A percentile compares a stretch with the other conserved stretches of the same genome.
These are phyloP conservation scores for Pteria penguin DNA, from an alignment of 2,888 invertebrate genomes.

Conservation along the genomic window DNA sequence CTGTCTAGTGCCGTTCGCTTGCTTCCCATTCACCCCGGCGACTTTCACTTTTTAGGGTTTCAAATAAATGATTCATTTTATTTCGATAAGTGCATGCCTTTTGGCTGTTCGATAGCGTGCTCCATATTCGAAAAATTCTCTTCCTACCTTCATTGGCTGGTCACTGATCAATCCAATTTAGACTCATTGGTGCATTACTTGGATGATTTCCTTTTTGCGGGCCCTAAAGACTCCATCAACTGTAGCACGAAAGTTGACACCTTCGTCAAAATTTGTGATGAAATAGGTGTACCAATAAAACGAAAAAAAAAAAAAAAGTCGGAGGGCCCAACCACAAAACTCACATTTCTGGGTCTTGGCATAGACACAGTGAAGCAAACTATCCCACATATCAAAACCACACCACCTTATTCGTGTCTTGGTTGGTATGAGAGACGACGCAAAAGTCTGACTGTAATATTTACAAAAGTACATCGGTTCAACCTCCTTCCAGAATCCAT, in stretches of 20 bases:
- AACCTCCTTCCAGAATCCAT: not conserved
- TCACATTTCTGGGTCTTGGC: slow-evolving; percentile 5
- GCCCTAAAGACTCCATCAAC: not conserved
- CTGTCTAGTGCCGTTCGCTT: slow-evolving; percentile 1
- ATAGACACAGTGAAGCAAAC: not conserved
- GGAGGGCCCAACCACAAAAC: not conserved
- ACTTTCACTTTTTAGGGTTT: slow-evolving; percentile 16
- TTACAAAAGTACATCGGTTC: not conserved
- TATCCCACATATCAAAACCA: not conserved
- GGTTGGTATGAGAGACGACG: not conserved
- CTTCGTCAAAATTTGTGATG: not conserved
- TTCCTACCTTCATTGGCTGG: slow-evolving; percentile 2
- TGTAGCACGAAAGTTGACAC: not conserved
- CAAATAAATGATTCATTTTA: not conserved
- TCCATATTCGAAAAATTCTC: slow-evolving; percentile 1
- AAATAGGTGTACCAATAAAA: not conserved
- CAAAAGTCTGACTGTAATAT: not conserved
- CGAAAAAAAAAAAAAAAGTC: slow-evolving; percentile 9
- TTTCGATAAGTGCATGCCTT: slow-evolving; percentile 14
- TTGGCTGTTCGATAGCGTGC: slow-evolving; percentile 21
- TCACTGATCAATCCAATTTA: not conserved
- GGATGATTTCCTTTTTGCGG: slow-evolving; percentile 9
- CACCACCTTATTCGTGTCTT: not conserved
- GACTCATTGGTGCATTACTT: not conserved
- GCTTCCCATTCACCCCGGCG: not conserved